Conservation (phyloP, 2,797 vertebrate genomes). For the Esox masquinongy region DNA sequence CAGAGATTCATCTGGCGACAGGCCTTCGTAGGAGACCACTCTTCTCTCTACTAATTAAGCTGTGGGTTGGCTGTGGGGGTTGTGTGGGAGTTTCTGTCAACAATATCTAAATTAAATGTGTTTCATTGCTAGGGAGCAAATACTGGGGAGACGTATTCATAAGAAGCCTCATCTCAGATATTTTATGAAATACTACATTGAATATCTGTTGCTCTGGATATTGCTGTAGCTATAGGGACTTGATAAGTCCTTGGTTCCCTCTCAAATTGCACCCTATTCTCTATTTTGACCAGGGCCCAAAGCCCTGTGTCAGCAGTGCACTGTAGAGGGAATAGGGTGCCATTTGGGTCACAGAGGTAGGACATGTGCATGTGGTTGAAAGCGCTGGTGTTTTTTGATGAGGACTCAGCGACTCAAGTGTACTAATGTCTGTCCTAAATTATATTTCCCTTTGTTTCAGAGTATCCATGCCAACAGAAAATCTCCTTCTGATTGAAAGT, state of each 20-base stretch:
- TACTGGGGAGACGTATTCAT: slow-evolving; percentile 52
- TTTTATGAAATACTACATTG: slow-evolving; percentile 39
- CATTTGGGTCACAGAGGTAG: background rate
- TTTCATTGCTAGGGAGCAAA: slow-evolving; percentile 56
- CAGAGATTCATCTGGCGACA: slow-evolving; percentile 33
- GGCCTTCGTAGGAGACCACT: slow-evolving; percentile 37
- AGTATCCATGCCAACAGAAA: slow-evolving; percentile 86
- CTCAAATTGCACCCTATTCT: background rate
- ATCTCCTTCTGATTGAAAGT: slow-evolving; percentile 93
- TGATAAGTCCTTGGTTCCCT: background rate
- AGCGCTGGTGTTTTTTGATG: background rate
- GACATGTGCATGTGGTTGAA: background rate
- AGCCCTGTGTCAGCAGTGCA: background rate
- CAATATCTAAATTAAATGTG: slow-evolving; percentile 68
- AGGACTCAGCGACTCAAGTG: background rate
- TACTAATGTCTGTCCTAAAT: background rate
- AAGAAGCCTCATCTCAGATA: slow-evolving; percentile 40
- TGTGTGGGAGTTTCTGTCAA: slow-evolving; percentile 66
- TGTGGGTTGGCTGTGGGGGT: slow-evolving; percentile 43
- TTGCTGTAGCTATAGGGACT: background rate
- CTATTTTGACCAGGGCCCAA: background rate
- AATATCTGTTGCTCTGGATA: slow-evolving; percentile 32
- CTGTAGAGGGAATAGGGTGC: background rate
- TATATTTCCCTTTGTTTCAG: slow-evolving; percentile 61
- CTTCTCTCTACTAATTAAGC: slow-evolving; percentile 51